Base-by-base conservation (phyloP, 2,113 vertebrate species). In the Nycticebus coucang region DNA sequence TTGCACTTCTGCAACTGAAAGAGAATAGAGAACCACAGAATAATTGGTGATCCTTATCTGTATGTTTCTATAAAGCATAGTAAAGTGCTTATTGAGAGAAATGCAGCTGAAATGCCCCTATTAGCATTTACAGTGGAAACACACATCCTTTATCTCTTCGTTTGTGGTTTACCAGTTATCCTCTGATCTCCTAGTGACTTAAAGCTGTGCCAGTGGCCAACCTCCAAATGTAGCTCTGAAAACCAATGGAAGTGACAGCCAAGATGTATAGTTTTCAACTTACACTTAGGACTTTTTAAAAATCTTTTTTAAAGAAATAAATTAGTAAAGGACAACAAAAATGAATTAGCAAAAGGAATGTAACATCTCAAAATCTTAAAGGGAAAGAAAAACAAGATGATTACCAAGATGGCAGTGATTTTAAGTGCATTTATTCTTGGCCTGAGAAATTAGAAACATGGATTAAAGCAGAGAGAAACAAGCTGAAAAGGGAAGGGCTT, bases 131-230 rank as follows among this genome's bases (percentile, higher is more conserved):
- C 64, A 74, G 74, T 5, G 4, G 60, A 95, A 37, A 6, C 1
- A 7, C 12, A 4, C 35, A 60, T 66, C n/a, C 26, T 80, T 89
- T 62, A 69, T 35, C 84, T 12, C 45, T 50, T 87, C 10, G 13
- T 37, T 35, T 81, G 84, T 69, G 92, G 77, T 89, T 97, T 91
- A 82, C 84, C 50, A 68, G 91, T 45, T 81, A 57, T 33, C 84
- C 30, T 89, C 87, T 75, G 57, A 87, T 84, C 92, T 77, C 72
- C 85, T 4, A 53, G 30, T 93, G 90, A 96, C 96, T 97, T 92
- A 85, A 37, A 93, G 33, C 50, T 55, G 72, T 26, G 77, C 87
- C 26, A 26, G 69, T 60, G 57, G 88, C n/a, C 71, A 74, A 74
- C 55, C 53, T 72, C 83, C 80, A 28, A 75, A 28, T 53, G n/a